Conservation (phyloP, 2,797 vertebrate species). For the Neopelma chrysocephalum region DNA sequence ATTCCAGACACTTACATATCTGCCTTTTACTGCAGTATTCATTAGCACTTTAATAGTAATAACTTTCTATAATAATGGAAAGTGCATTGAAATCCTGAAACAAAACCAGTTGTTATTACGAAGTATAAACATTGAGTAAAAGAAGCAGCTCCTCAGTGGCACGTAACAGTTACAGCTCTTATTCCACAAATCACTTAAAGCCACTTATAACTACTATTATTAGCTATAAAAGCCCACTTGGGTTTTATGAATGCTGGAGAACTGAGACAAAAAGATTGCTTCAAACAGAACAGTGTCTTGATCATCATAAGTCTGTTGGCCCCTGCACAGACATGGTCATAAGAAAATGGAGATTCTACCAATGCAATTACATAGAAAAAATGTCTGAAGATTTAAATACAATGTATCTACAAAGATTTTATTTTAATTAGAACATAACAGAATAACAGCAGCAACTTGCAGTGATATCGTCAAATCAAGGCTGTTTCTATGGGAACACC, state of each 20-base stretch:
- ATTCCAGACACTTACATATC: background rate
- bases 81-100: background rate
- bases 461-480: conserved; percentile 69
- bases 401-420: conserved; percentile 38
- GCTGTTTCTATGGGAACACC: conserved; percentile 78
- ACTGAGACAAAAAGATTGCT: conserved; percentile 32
- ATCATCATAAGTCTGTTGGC: background rate
- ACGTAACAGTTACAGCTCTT: conserved; percentile 7
- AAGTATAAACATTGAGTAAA: conserved; percentile 42
- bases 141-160: conserved; percentile 30
- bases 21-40: conserved; percentile 14
- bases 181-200: conserved; percentile 53
- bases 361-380: background rate
- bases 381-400: conserved; percentile 25
- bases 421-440: conserved; percentile 59
- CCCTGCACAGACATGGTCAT: background rate
- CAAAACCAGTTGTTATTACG: conserved; percentile 32
- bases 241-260: conserved; percentile 13
- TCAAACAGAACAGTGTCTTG: background rate
- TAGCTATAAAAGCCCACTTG: conserved; percentile 51
- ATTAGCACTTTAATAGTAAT: background rate
- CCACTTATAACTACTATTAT: conserved; percentile 54
- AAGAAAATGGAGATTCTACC: background rate
- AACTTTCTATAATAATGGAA: background rate
- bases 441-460: conserved; percentile 62